A percentile compares a stretch with the other conserved stretches of the same genome.
Evolutionary conservation across 2,888 invertebrate genomes (phyloP).

Genomic region (Parnassius glacialis): DNA sequence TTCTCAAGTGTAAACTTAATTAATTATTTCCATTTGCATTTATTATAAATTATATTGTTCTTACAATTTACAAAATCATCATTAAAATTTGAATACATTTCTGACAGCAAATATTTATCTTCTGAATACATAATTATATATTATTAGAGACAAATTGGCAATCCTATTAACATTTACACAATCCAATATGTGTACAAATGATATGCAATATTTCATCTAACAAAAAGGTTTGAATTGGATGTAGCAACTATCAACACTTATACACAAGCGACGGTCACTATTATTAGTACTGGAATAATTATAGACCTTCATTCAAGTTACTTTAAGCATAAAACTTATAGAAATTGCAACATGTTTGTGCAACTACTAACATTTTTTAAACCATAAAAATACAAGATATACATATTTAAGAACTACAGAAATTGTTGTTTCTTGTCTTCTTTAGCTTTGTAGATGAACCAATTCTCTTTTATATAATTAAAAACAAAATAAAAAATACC

Average conservation of each 20-base stretch:
- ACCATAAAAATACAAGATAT: too few species aligned
- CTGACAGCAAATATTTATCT: not conserved
- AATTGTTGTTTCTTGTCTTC: too few species aligned
- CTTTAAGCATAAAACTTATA: not conserved
- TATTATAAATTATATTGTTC: not conserved
- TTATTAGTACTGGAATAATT: not conserved
- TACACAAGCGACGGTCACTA: not conserved
- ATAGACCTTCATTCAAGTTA: not conserved
- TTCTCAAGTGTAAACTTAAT: too few species aligned
- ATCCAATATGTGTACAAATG: not conserved
- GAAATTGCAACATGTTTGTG: too few species aligned
- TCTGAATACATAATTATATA: not conserved
- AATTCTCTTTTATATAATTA: too few species aligned
- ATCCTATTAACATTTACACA: constrained; percentile 7
- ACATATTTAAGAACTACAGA: too few species aligned
- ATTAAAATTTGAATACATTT: not conserved
- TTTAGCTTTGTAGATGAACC: too few species aligned
- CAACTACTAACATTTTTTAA: too few species aligned
- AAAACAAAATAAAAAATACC: too few species aligned
- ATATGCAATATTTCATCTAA: constrained; percentile 12
- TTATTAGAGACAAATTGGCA: constrained; percentile 6
- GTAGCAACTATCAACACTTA: constrained; percentile 4
- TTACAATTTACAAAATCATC: not conserved
- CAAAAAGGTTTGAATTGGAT: constrained; percentile 10
- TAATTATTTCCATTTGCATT: too few species aligned